Evolutionary conservation across 2,888 invertebrate species (phyloP).

Genomic region (Adelphocoris suturalis): DNA sequence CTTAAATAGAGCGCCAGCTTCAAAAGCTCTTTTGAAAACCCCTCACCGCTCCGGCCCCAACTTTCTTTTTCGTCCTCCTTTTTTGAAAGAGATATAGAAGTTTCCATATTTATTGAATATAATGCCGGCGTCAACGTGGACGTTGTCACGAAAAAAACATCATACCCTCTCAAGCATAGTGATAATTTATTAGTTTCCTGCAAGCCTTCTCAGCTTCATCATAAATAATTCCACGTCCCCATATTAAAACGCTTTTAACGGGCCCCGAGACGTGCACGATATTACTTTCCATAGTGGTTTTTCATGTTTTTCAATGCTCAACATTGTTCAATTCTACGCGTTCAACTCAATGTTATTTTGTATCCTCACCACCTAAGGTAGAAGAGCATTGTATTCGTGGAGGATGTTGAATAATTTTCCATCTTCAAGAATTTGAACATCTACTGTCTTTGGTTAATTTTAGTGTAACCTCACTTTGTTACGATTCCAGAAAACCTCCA

Average conservation of each 20-base stretch:
- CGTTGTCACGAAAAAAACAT: constrained; percentile 43
- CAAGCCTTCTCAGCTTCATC: background rate
- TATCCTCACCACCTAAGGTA: too few relatives aligned
- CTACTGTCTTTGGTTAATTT: too few relatives aligned
- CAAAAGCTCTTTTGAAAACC: constrained; percentile 39
- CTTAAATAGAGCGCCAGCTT: constrained; percentile 36
- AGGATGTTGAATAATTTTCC: too few relatives aligned
- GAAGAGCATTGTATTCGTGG: too few relatives aligned
- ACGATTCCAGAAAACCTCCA: too few relatives aligned
- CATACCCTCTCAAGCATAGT: background rate
- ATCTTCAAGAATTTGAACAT: too few relatives aligned
- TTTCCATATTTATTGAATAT: constrained; percentile 48
- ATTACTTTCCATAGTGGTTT: background rate
- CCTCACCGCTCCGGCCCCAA: background rate
- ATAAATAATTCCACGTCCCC: constrained; percentile 14
- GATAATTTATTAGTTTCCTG: constrained; percentile 45
- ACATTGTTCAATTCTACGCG: too few relatives aligned
- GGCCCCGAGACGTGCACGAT: background rate
- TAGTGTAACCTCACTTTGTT: too few relatives aligned
- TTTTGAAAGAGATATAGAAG: constrained; percentile 47
- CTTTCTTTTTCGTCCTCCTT: constrained; percentile 29
- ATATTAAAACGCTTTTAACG: constrained; percentile 5
- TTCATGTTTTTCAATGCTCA: too few relatives aligned
- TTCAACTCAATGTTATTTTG: too few relatives aligned
- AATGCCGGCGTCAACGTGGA: constrained; percentile 38